A percentile compares a stretch with the other conserved stretches of the same genome.
phyloP scores from a whole-genome alignment of 1,140 invertebrate species.

The Fopius arisanus region DNA sequence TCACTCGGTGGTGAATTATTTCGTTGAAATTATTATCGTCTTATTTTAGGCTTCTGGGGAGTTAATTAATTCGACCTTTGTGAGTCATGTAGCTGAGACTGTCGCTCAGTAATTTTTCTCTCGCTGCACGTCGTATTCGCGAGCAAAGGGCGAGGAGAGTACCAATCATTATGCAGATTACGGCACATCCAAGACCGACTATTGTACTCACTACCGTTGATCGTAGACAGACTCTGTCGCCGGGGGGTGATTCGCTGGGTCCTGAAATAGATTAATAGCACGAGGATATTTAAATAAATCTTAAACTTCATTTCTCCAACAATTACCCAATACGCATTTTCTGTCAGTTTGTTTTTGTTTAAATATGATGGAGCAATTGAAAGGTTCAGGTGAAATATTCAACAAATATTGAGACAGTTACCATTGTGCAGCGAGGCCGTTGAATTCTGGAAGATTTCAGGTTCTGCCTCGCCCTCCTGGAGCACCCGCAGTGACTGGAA shows the following conservation, averaged over 20 bases:
- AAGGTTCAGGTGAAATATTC: background rate
- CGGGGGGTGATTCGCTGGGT: constrained; percentile 37
- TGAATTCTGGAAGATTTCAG: constrained; percentile 65
- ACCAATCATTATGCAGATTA: constrained; percentile 74
- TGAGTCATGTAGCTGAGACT: constrained; percentile 76
- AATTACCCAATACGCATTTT: no score
- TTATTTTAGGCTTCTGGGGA: background rate
- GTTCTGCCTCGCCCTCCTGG: constrained; percentile 83
- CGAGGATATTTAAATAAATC: constrained; percentile 21
- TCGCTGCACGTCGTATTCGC: constrained; percentile 69
- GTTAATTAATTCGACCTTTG: constrained; percentile 75
- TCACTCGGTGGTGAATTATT: background rate
- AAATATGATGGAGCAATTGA: no score
- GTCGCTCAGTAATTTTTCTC: constrained; percentile 64
- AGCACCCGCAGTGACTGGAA: constrained; percentile 88
- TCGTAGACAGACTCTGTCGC: constrained; percentile 76
- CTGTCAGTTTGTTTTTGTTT: no score
- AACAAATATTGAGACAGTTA: constrained; percentile 38
- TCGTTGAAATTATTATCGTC: background rate
- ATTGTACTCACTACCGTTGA: constrained; percentile 79
- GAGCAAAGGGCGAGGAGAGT: constrained; percentile 77
- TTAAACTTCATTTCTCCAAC: no score
- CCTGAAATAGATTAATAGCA: constrained; percentile 15
- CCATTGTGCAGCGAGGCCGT: constrained; percentile 50
- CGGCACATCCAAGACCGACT: constrained; percentile 72